phyloP scores from a whole-genome alignment of 2,888 invertebrate genomes.

The Anorthoa munda region DNA sequence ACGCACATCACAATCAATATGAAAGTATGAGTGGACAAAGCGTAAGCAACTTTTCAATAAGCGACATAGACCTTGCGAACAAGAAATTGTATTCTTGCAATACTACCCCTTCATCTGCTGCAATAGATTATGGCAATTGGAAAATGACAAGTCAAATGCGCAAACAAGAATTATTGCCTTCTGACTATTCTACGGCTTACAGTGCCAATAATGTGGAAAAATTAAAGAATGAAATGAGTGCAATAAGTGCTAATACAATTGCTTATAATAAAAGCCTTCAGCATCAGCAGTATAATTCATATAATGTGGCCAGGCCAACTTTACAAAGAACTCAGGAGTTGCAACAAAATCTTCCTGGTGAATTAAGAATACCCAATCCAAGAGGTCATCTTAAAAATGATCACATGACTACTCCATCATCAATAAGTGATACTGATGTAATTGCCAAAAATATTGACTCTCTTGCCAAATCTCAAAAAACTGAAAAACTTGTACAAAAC shows the following conservation, averaged over 20 bases:
- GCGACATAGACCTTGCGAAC: slow-evolving; percentile 86
- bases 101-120: slow-evolving; percentile 74
- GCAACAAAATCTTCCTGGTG: slow-evolving; percentile 82
- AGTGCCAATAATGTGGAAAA: slow-evolving; percentile 79
- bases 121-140: slow-evolving; percentile 87
- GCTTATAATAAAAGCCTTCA: slow-evolving; percentile 85
- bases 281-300: slow-evolving; percentile 82
- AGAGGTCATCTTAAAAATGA: slow-evolving; percentile 81
- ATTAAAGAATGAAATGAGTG: slow-evolving; percentile 77
- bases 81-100: slow-evolving; percentile 85
- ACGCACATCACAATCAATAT: slow-evolving; percentile 85
- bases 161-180: slow-evolving; percentile 82
- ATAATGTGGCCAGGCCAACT: slow-evolving; percentile 77
- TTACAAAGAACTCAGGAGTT: slow-evolving; percentile 80
- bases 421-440: slow-evolving; percentile 75
- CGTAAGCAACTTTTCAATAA: slow-evolving; percentile 83
- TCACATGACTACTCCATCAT: slow-evolving; percentile 71
- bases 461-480: slow-evolving; percentile 80
- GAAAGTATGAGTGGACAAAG: slow-evolving; percentile 78
- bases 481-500: slow-evolving; percentile 83
- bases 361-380: slow-evolving; percentile 87
- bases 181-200: slow-evolving; percentile 84
- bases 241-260: slow-evolving; percentile 73
- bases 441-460: slow-evolving; percentile 80
- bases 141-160: slow-evolving; percentile 82